Evolutionary conservation across 1,140 invertebrate species (phyloP).

Genomic region (Anastrepha obliqua): DNA sequence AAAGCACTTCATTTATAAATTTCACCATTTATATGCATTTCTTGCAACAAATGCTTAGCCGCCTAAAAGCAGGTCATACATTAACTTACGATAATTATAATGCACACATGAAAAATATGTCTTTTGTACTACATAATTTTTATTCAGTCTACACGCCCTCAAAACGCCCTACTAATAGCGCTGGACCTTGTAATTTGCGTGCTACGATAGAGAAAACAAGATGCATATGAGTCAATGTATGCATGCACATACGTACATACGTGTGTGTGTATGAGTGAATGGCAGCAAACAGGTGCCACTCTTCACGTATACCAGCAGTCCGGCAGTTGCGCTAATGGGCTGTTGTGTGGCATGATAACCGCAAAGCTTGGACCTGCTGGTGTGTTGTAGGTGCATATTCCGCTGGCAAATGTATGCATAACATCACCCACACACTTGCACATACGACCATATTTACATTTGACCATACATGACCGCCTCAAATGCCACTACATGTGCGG

Average conservation of each 20-base stretch:
- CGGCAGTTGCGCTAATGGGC: not conserved
- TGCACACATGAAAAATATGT: constrained; percentile 36
- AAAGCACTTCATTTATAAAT: not conserved
- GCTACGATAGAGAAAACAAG: not conserved
- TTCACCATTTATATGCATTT: constrained; percentile 13
- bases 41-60: not conserved
- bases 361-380: not conserved
- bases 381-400: not conserved
- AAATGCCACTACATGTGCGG: not conserved
- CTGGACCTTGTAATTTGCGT: constrained; percentile 36
- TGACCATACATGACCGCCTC: constrained; percentile 14
- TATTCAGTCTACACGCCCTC: not conserved
- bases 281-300: constrained; percentile 7
- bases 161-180: not conserved
- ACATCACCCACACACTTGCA: not conserved
- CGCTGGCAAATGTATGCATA: not conserved
- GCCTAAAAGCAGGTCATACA: constrained; percentile 23
- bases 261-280: not conserved
- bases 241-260: not conserved
- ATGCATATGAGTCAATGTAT: not conserved
- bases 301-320: not conserved
- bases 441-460: not conserved
- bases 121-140: constrained; percentile 9
- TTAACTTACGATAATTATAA: constrained; percentile 25
- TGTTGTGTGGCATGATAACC: constrained; percentile 18